Base-by-base conservation (phyloP, 2,888 invertebrate genomes). In the Tortricodes alternella region DNA sequence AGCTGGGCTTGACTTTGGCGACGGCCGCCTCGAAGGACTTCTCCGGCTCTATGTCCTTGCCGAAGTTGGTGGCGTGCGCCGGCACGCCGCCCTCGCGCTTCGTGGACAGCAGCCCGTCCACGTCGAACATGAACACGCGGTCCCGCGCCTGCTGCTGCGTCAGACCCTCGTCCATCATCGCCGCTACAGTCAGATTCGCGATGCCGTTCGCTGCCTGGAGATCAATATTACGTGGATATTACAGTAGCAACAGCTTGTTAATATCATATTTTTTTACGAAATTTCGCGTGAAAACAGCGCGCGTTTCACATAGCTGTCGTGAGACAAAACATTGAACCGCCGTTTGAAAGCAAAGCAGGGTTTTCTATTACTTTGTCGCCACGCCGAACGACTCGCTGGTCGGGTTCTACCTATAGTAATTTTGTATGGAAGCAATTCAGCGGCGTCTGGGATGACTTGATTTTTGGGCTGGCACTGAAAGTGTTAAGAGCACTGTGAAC, bases 51-150 rank as follows among this genome's bases (percentile, higher is more conserved):
- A 95, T 92, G 51, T 97, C 94, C 77, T 96, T 96, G 37, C 95
- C 95, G 70, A 95, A 96, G 58, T 87, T 91, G 27, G 89, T 83
- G 65, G 96, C 96, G 67, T 95, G 95, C 3, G 93, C 93, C 0
- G 94, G 94, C 0, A 95, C 88, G 24, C 91, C 92, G 5, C 94
- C 95, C 38, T 92, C 92, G 0, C 95, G 91, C 0, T 92, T 89
- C 63, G 80, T 83, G 0, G 96, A 96, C 59, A 99, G 84, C 1
- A 99, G 90, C 1, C 99, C 99, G 68, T 96, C 95, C 21, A 98
- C 95, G 73, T 99, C 99, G 67, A 97, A 95, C 96, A 99, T 96
- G 94, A 95, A 99, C 62, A 99, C 98, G 67, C 94, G 95, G n/a
- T 93, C 92, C 29, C 95, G 92, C 0, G 99, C 99, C 69, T 98